Evolutionary conservation across 2,113 vertebrate species (phyloP).

Genomic region (Macrotus californicus): DNA sequence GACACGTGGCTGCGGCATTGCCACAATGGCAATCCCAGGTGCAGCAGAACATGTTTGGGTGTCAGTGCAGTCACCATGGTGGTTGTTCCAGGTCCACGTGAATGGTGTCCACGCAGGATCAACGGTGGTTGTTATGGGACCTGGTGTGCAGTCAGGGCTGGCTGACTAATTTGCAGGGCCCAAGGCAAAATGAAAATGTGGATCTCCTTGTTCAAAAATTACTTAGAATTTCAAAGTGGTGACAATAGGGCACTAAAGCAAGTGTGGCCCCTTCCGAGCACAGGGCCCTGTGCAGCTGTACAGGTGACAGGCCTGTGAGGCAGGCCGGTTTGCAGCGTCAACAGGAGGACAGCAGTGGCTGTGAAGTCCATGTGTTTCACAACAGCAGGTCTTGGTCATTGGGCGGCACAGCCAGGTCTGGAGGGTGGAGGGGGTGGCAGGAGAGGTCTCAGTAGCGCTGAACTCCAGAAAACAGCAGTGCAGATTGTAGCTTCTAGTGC

Average conservation of each 20-base stretch:
- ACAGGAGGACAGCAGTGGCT: background rate
- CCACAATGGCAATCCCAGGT: background rate
- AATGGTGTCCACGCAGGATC: background rate
- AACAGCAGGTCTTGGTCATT: background rate
- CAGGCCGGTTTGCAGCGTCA: fast-evolving
- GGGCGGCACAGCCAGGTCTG: background rate
- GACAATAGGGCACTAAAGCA: background rate
- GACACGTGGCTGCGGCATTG: background rate
- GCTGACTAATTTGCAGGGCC: background rate
- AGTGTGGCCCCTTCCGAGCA: background rate
- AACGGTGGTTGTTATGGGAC: background rate
- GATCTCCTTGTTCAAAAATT: background rate
- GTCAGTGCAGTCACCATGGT: background rate
- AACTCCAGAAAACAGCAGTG: background rate
- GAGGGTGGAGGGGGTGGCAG: background rate
- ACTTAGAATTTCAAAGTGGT: background rate
- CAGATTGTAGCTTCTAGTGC: background rate
- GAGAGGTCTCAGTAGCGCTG: background rate
- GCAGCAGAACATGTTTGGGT: background rate
- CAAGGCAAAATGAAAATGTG: background rate
- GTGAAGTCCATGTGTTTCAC: background rate
- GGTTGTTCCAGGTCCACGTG: too few relatives aligned
- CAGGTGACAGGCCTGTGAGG: background rate
- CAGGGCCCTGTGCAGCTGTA: background rate
- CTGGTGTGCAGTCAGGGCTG: background rate